Conservation (phyloP, 2,888 invertebrate genomes). For the Sclerodermus sp. region DNA sequence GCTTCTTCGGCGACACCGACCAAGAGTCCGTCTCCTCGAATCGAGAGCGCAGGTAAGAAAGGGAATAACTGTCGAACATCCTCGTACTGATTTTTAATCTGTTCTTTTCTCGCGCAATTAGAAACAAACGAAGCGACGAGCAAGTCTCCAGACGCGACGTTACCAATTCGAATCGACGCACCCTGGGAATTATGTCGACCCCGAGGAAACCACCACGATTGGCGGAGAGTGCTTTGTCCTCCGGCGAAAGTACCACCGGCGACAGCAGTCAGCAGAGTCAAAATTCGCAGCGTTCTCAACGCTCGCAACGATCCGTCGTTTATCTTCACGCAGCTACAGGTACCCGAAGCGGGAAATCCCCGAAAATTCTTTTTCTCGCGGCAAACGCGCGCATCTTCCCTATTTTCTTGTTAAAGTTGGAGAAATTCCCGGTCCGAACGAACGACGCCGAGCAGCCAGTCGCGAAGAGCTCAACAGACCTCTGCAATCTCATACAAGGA, state of each 20-base stretch:
- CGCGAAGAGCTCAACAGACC: conserved; percentile 74
- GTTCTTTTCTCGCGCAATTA: conserved; percentile 11
- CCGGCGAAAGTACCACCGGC: conserved; percentile 57
- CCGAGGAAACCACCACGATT: conserved; percentile 50
- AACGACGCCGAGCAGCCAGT: conserved; percentile 68
- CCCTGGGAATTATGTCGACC: conserved; percentile 42
- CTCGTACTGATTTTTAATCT: neutral
- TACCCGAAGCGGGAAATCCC: too few relatives aligned
- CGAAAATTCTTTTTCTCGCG: too few relatives aligned
- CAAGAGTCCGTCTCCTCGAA: conserved; percentile 65
- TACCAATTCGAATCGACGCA: conserved; percentile 46
- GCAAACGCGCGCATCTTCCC: neutral
- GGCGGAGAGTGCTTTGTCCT: conserved; percentile 52
- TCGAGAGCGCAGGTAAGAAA: conserved; percentile 48
- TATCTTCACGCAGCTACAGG: conserved; percentile 84
- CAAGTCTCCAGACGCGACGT: conserved; percentile 47
- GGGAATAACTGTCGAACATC: neutral
- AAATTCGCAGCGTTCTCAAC: conserved; percentile 64
- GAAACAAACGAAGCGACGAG: conserved; percentile 49
- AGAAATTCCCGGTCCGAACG: conserved; percentile 77
- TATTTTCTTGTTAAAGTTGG: conserved; percentile 64
- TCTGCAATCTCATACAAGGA: conserved; percentile 67
- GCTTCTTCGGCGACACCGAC: conserved; percentile 85
- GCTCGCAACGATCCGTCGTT: conserved; percentile 79
- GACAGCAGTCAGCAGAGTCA: conserved; percentile 69